Base-by-base conservation (phyloP, 2,888 invertebrate species). In the Tromatobia lineatoria region DNA sequence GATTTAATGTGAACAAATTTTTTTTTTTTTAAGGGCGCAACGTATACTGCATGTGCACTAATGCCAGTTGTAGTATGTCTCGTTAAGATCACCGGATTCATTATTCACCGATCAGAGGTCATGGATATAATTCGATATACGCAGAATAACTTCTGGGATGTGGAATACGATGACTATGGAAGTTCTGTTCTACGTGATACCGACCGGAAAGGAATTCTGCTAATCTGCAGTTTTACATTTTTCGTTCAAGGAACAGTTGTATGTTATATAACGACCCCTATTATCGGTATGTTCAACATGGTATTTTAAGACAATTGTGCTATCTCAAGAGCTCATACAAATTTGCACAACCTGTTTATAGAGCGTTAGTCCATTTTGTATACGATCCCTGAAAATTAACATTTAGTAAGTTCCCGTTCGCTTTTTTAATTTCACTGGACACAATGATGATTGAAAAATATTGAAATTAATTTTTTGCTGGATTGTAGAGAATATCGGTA, bases 401-500 rank as follows among this genome's bases (percentile, higher is more conserved):
- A 29, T 2, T 29, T 29, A 3, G 3, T 6, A 29, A 29, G 6
- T 29, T 6, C 29, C 29, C 29, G 6, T 38, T 38, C 8, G 34
- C 8, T 38, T 38, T 38, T 38, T 38, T n/a, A 15, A 15, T n/a
- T 47, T 13, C 13, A 45, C 45, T 13, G 47, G n/a, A 47, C 1
- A 13, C 11, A n/a, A n/a, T 47, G 47, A n/a, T 47, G 47, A 47
- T 15, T 3, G 15, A 3, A 1, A 47, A 47, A 47, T n/a, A 47
- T 47, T 47, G n/a, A 11, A 18, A 50, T 50, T 50, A 8, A 20
- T 73, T 6, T 34, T 50, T 57, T 47, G 8, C 29, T 10, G 15
- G 34, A 47, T 80, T 77, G 2, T 57, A 89, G 89, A 81, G 23
- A 88, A 88, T 76, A 80, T 87, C 15, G 88, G 87, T 15, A 86